A percentile compares a stretch with the other conserved stretches of the same genome.
Conservation (phyloP, 1,140 invertebrate species). For the Phymorhynchus buccinoides region DNA sequence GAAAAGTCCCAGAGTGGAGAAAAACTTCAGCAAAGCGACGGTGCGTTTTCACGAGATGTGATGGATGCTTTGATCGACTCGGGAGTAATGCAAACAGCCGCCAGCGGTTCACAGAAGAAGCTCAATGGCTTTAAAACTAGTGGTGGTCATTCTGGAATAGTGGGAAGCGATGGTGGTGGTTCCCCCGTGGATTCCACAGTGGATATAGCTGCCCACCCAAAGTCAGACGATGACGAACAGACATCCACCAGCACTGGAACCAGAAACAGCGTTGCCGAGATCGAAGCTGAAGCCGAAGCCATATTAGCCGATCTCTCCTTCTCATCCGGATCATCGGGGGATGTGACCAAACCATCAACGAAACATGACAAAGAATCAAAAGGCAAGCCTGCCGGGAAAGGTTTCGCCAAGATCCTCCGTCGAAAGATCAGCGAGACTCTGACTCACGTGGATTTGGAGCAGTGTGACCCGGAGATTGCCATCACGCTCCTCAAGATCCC, state of each 20-base stretch:
- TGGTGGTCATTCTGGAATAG: background rate
- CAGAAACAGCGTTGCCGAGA: constrained; percentile 17
- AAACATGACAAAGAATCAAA: no score
- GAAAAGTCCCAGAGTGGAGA: background rate
- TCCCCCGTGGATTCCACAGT: background rate
- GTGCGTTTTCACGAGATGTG: background rate
- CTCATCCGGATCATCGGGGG: background rate
- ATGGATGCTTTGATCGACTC: background rate
- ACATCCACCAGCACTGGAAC: background rate
- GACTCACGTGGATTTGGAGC: constrained; percentile 54
- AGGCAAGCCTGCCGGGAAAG: background rate
- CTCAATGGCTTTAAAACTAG: background rate
- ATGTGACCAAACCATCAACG: background rate
- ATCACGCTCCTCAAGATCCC: constrained; percentile 72
- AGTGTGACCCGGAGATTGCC: constrained; percentile 70
- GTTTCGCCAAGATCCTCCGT: constrained; percentile 30
- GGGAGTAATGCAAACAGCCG: background rate
- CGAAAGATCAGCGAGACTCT: constrained; percentile 48
- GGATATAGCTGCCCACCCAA: background rate
- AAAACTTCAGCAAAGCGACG: background rate
- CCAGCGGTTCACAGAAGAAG: no score
- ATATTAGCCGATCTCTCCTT: background rate
- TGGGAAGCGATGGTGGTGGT: background rate
- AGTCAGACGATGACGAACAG: background rate
- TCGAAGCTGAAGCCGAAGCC: constrained; percentile 7